Base-by-base conservation (phyloP, 1,140 invertebrate genomes). In the Diprion similis region DNA sequence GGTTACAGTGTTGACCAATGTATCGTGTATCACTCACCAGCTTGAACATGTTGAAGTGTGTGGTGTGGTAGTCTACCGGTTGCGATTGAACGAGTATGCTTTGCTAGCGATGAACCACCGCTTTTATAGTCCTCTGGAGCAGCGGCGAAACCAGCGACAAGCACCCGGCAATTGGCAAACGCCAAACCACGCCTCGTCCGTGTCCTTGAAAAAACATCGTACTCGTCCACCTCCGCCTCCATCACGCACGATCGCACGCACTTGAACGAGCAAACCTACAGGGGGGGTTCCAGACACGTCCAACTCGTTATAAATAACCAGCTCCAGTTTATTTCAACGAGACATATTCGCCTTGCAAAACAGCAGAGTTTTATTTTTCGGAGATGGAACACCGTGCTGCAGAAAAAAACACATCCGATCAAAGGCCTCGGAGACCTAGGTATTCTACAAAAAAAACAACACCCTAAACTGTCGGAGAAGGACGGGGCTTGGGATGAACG, bases 61-160 rank as follows among this genome's bases (percentile, higher is more conserved):
- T 79, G 73, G n/a, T 87, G 86, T 77, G 75, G 85, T 13, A 80
- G 77, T 75, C 87, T 86, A 37, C 83, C 83, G 46, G 84, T 85
- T 78, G 87, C 87, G 66, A 85, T 82, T 59, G 68, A 84, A 83
- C 78, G 86, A 88, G 71, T 86, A 81, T 59, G 85, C 84, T 77
- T 84, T 86, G 8, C 80, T 75, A 45, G 73, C 71, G 11, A 78
- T 80, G 74, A 86, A 85, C 68, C 78, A 73, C 46, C 75, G 81
- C 77, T 79, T 80, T 77, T 79, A 78, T 78, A 79, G 68, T n/a
- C 84, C 85, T 10, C 82, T 81, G 46, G 83, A 85, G 9, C 80
- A 78, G n/a, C 83, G 71, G 75, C 51, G 51, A 15, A 17, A 59
- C 24, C 24, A 37, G 24, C 11, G 51, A 4, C 51, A 59, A 59